A percentile compares a stretch with the other conserved stretches of the same genome.
phyloP scores from a whole-genome alignment of 2,888 invertebrate species.

The Erebia palarica region DNA sequence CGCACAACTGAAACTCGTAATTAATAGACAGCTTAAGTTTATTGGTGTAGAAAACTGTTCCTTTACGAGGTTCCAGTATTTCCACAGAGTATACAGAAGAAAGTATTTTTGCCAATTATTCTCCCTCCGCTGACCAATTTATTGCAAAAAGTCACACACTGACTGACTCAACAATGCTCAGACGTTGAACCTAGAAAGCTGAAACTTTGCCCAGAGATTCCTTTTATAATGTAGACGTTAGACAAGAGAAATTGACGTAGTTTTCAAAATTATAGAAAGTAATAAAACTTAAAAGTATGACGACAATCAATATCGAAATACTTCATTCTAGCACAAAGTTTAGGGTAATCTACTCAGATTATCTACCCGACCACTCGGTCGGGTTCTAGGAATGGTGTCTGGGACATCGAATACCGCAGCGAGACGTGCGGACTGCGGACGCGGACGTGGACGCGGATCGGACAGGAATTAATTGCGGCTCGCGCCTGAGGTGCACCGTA shows the following conservation, averaged over 20 bases:
- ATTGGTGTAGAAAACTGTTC: conserved; percentile 39
- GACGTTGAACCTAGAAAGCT: no score
- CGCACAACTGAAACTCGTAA: conserved; percentile 45
- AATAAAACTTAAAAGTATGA: background rate
- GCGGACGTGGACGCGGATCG: conserved; percentile 43
- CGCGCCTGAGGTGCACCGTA: conserved; percentile 64
- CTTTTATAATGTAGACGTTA: no score
- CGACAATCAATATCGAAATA: background rate
- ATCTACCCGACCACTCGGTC: no score
- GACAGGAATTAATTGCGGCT: conserved; percentile 70
- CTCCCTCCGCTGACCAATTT: no score
- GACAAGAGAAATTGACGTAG: no score
- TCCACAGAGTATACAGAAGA: background rate
- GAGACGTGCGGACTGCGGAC: conserved; percentile 42
- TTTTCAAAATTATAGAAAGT: no score
- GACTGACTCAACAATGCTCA: no score
- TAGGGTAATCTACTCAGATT: conserved; percentile 46
- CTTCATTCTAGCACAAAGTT: conserved; percentile 9
- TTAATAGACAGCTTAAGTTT: conserved; percentile 44
- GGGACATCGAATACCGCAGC: conserved; percentile 60
- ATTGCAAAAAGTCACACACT: no score
- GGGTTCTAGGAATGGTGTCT: conserved; percentile 53
- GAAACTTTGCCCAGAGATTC: no score
- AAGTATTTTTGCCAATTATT: no score
- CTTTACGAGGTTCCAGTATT: background rate